Conservation (phyloP, 2,888 invertebrate species). For the Hirtodrosophila confusa region DNA sequence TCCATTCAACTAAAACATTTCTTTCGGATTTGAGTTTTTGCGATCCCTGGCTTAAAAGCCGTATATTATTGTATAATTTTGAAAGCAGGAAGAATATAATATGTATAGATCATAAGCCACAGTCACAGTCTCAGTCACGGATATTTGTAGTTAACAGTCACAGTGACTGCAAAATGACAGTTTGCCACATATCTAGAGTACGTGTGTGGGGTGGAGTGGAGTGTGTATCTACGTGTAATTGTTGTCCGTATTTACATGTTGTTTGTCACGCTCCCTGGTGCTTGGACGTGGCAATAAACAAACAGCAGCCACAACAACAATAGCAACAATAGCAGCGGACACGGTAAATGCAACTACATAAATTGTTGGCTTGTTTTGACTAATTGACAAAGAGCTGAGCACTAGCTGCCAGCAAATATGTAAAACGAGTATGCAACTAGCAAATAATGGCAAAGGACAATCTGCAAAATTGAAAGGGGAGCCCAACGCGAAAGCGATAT, state of each 20-base stretch:
- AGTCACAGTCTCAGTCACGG: too few relatives aligned
- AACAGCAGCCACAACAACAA: constrained; percentile 18
- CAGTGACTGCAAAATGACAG: too few relatives aligned
- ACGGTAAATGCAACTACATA: constrained; percentile 45
- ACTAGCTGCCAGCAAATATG: constrained; percentile 22
- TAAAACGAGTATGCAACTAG: constrained; percentile 14
- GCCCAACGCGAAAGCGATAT: too few relatives aligned
- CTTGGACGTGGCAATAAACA: constrained; percentile 49
- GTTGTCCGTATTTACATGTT: constrained; percentile 65
- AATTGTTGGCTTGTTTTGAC: constrained; percentile 66
- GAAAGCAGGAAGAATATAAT: too few relatives aligned
- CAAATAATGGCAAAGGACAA: constrained; percentile 9
- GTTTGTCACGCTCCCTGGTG: constrained; percentile 52
- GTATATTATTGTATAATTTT: too few relatives aligned
- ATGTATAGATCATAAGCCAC: too few relatives aligned
- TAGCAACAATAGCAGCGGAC: constrained; percentile 6
- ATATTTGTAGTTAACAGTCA: too few relatives aligned
- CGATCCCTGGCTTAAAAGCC: too few relatives aligned
- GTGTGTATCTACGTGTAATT: constrained; percentile 21
- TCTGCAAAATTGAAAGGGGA: constrained; percentile 28
- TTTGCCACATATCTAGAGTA: too few relatives aligned
- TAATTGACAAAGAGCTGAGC: constrained; percentile 65
- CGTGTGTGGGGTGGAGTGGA: too few relatives aligned
- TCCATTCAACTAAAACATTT: too few relatives aligned
- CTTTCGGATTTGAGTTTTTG: too few relatives aligned